Evolutionary conservation across 2,113 vertebrate species (phyloP).

Genomic region (Channa maculata): DNA sequence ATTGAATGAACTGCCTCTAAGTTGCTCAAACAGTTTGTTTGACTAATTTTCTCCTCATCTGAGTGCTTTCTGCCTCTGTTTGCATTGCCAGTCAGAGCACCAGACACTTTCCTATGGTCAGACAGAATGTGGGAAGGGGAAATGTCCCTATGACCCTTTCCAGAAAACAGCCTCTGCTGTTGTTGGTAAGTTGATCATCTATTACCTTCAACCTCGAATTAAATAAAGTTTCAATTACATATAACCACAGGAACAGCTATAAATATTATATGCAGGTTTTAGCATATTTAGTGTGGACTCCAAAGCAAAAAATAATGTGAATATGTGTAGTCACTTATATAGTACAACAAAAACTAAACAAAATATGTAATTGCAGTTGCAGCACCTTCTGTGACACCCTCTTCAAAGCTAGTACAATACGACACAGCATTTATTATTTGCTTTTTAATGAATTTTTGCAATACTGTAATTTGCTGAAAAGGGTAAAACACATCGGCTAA

Average conservation of each 20-base stretch:
- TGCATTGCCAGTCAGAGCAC: slow-evolving; percentile 75
- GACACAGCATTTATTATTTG: no score
- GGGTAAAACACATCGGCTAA: no score
- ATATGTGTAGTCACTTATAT: no score
- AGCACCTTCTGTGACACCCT: neutral
- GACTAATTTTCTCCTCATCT: slow-evolving; percentile 3
- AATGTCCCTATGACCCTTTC: slow-evolving; percentile 85
- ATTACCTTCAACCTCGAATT: neutral
- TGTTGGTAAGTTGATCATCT: slow-evolving; percentile 70
- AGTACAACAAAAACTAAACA: neutral
- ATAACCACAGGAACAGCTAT: neutral
- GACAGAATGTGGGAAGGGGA: slow-evolving; percentile 86
- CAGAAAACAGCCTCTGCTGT: slow-evolving; percentile 84
- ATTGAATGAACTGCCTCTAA: neutral
- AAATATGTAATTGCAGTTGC: neutral
- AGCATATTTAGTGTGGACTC: neutral
- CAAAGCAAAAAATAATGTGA: no score
- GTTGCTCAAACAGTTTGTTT: slow-evolving; percentile 1
- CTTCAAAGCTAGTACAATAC: neutral
- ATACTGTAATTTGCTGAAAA: no score
- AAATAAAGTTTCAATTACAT: slow-evolving; percentile 3
- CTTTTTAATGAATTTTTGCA: no score
- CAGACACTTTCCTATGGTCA: slow-evolving; percentile 78
- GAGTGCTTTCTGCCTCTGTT: slow-evolving; percentile 31
- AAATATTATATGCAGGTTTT: neutral